A percentile compares a stretch with the other conserved stretches of the same genome.
Conservation (phyloP, 2,888 invertebrate species). For the Ormyrus pomaceus region DNA sequence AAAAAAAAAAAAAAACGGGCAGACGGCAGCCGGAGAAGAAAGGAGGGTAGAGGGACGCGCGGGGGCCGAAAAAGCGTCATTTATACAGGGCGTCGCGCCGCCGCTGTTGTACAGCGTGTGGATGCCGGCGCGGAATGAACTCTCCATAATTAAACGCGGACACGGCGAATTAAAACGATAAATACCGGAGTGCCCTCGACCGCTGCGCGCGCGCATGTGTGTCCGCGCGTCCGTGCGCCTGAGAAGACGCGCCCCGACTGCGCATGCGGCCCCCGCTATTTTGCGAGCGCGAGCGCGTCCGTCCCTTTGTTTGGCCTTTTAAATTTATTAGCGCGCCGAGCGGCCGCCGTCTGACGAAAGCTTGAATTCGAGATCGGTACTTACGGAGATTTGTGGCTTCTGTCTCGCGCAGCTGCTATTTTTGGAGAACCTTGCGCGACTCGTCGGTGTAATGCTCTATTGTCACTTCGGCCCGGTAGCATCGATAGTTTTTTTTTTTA, state of each 20-base stretch:
- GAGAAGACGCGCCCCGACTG: slow-evolving; percentile 13
- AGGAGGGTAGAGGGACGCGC: not conserved
- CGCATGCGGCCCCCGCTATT: not conserved
- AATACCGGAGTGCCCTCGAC: slow-evolving; percentile 34
- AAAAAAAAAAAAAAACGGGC: not conserved
- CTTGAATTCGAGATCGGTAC: not conserved
- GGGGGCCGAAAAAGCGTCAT: slow-evolving; percentile 20
- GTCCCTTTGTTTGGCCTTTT: slow-evolving; percentile 41
- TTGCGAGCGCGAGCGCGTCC: slow-evolving; percentile 32
- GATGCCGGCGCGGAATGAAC: slow-evolving; percentile 64
- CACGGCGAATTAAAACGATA: slow-evolving; percentile 72
- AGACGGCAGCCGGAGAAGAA: not conserved
- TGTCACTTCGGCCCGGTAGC: no score
- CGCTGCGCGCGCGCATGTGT: not conserved
- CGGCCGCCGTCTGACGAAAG: slow-evolving; percentile 32
- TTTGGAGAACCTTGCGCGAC: no score
- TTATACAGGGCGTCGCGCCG: slow-evolving; percentile 14
- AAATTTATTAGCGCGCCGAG: slow-evolving; percentile 42
- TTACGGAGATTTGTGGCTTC: slow-evolving; percentile 17
- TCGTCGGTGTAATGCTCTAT: no score
- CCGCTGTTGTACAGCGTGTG: slow-evolving; percentile 46
- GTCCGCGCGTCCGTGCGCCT: not conserved
- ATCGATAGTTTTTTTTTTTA: no score
- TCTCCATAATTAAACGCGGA: slow-evolving; percentile 73
- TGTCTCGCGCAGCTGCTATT: not conserved